These are phyloP conservation scores for Caenorhabditis wallacei DNA, from an alignment of 2,888 invertebrate species.

Conservation along the genomic window DNA sequence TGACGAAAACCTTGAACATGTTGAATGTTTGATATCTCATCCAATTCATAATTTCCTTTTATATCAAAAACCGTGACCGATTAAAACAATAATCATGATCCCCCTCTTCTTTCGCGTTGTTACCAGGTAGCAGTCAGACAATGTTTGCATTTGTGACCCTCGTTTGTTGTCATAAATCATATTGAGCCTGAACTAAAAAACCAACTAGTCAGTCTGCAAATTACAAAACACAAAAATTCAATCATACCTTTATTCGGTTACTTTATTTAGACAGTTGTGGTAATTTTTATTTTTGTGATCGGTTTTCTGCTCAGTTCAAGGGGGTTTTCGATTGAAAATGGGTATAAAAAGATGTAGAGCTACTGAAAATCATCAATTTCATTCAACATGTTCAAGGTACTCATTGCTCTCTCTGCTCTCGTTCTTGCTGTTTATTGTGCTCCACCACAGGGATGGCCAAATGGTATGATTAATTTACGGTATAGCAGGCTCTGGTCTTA, in stretches of 20 bases:
- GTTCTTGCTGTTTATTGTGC: conserved; percentile 17
- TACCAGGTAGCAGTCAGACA: too few species aligned
- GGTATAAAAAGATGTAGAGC: not conserved
- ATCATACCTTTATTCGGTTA: too few species aligned
- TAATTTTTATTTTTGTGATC: too few species aligned
- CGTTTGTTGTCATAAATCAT: too few species aligned
- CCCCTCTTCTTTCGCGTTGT: too few species aligned
- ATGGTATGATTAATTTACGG: conserved; percentile 12
- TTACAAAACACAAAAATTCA: too few species aligned
- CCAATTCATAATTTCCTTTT: not conserved
- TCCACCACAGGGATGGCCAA: conserved; percentile 21
- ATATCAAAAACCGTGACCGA: conserved; percentile 5
- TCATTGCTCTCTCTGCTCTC: conserved; percentile 14
- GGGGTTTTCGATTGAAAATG: not conserved
- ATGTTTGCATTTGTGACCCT: too few species aligned
- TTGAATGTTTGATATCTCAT: not conserved
- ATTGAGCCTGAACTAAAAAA: too few species aligned
- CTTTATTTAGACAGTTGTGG: too few species aligned
- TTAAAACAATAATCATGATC: too few species aligned
- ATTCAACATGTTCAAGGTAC: conserved; percentile 31
- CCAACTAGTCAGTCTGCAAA: too few species aligned
- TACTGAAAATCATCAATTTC: not conserved
- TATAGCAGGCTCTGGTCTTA: not conserved
- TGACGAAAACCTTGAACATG: conserved; percentile 38
- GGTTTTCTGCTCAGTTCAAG: not conserved